Conservation (phyloP, 35 echinoderm and acorn worm genomes). For the Hemicentrotus pulcherrimus region DNA sequence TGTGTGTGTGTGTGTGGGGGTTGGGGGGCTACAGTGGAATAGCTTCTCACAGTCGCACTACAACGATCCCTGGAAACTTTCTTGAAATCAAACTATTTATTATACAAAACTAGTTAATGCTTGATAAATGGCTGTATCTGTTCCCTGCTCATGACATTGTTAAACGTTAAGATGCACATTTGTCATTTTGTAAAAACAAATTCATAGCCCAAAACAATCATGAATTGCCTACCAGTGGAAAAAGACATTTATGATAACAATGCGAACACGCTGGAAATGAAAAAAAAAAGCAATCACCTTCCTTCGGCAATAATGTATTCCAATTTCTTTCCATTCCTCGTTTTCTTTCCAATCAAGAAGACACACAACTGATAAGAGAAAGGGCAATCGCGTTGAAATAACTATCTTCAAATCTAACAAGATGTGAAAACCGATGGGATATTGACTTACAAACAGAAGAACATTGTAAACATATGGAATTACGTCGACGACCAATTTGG, state of each 20-base stretch:
- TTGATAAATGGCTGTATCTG: too few relatives aligned
- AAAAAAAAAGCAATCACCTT: not conserved
- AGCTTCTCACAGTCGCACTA: too few relatives aligned
- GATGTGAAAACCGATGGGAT: not conserved
- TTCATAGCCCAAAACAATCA: not conserved
- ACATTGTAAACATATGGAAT: not conserved
- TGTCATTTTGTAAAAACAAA: not conserved
- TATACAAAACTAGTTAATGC: too few relatives aligned
- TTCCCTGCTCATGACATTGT: too few relatives aligned
- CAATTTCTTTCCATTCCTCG: not conserved
- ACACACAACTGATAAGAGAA: not conserved
- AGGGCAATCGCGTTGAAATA: not conserved
- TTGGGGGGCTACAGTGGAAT: too few relatives aligned
- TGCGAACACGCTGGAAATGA: not conserved
- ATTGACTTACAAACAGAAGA: not conserved
- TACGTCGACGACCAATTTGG: not conserved
- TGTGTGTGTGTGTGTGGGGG: too few relatives aligned
- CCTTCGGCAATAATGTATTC: not conserved
- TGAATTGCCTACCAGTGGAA: not conserved
- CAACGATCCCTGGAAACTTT: too few relatives aligned
- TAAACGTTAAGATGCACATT: not conserved
- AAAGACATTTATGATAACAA: not conserved
- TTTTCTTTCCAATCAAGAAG: not conserved
- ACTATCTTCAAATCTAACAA: not conserved
- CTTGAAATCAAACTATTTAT: too few relatives aligned